phyloP scores from a whole-genome alignment of 1,140 invertebrate species.

The Drosophila prosaltans region DNA sequence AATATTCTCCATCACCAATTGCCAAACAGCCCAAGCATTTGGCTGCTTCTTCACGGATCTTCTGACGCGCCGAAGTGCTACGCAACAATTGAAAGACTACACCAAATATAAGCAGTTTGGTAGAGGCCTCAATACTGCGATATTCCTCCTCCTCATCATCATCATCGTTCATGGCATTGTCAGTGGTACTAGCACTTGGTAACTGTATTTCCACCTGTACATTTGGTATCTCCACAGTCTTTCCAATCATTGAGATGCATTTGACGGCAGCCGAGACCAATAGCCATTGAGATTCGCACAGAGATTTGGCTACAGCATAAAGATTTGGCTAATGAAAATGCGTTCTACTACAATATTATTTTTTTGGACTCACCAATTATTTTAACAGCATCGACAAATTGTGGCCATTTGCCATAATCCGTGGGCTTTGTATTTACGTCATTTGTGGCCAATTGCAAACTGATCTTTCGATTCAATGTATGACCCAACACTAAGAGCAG shows the following conservation, averaged over 20 bases:
- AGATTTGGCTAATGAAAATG: not conserved
- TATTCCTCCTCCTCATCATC: slow-evolving; percentile 70
- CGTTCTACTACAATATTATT: not conserved
- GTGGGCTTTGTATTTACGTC: slow-evolving; percentile 29
- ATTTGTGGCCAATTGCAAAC: slow-evolving; percentile 29
- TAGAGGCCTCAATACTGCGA: slow-evolving; percentile 61
- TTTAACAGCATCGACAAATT: slow-evolving; percentile 73
- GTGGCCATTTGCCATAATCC: slow-evolving; percentile 58
- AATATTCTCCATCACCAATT: slow-evolving; percentile 79
- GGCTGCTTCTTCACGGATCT: slow-evolving; percentile 77
- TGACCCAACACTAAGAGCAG: slow-evolving; percentile 77
- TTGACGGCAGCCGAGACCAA: slow-evolving; percentile 79
- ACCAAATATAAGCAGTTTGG: slow-evolving; percentile 72
- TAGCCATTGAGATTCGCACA: slow-evolving; percentile 76
- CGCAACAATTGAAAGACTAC: slow-evolving; percentile 71
- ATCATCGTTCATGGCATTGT: slow-evolving; percentile 15
- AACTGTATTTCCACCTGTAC: slow-evolving; percentile 70
- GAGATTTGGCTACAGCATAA: slow-evolving; percentile 61
- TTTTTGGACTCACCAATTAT: slow-evolving; percentile 53
- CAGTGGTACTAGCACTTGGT: slow-evolving; percentile 40
- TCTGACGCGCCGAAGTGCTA: slow-evolving; percentile 69
- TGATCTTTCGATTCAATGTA: slow-evolving; percentile 70
- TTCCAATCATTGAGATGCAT: slow-evolving; percentile 81
- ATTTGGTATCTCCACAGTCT: slow-evolving; percentile 74
- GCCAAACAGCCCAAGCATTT: slow-evolving; percentile 79